These are phyloP conservation scores for Drosophila demipolita DNA, from an alignment of 2,888 invertebrate species.

Conservation along the genomic window DNA sequence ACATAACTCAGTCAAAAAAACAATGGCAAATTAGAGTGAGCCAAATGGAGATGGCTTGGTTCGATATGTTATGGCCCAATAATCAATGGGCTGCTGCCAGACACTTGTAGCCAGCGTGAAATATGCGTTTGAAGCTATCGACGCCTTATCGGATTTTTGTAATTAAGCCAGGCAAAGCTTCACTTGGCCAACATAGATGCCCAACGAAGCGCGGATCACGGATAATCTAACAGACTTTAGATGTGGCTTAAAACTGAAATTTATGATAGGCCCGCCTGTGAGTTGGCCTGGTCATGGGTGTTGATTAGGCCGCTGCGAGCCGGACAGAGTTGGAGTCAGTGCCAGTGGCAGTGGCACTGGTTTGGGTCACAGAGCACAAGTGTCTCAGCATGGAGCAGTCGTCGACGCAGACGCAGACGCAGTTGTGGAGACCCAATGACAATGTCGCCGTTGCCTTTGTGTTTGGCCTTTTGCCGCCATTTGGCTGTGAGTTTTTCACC, in stretches of 20 bases:
- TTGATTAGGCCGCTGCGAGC: conserved; percentile 61
- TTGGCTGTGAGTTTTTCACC: conserved; percentile 58
- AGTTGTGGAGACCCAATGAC: conserved; percentile 30
- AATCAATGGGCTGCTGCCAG: conserved; percentile 52
- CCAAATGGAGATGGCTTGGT: conserved; percentile 32
- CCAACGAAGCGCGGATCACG: conserved; percentile 49
- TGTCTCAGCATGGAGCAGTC: conserved; percentile 73
- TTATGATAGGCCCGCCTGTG: conserved; percentile 64
- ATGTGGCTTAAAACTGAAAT: conserved; percentile 76
- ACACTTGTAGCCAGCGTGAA: conserved; percentile 59
- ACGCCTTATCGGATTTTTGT: conserved; percentile 66
- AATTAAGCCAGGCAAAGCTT: conserved; percentile 62
- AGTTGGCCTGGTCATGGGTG: conserved; percentile 64
- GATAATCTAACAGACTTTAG: conserved; percentile 28
- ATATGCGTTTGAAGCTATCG: conserved; percentile 57
- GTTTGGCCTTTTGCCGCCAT: conserved; percentile 68
- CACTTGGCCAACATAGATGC: conserved; percentile 5
- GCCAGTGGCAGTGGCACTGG: conserved; percentile 3
- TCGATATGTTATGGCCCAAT: conserved; percentile 36
- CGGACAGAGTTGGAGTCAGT: conserved; percentile 1
- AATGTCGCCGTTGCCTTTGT: conserved; percentile 54
- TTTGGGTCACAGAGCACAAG: conserved; percentile 65
- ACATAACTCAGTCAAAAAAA: conserved; percentile 8
- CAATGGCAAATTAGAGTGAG: conserved; percentile 65
- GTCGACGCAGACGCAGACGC: conserved; percentile 42